Base-by-base conservation (phyloP, 2,888 invertebrate genomes). In the Taphrorychus bicolor region DNA sequence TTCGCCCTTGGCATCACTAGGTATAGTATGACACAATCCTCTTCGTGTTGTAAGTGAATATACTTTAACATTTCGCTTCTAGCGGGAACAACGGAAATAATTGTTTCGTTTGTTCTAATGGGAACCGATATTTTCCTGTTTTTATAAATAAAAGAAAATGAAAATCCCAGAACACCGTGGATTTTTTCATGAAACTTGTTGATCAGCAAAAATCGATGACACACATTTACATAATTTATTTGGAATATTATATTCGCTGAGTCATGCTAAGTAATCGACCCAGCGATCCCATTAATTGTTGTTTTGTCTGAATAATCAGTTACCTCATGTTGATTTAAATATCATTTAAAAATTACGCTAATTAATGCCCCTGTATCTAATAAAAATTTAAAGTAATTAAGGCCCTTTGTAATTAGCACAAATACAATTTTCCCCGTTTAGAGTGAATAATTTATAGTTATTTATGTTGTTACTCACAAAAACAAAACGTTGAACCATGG, bases 211-310 rank as follows among this genome's bases (percentile, higher is more conserved):
- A 45, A 45, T 45, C 18, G 16, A 45, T 45, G 45, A 45, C 5
- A 7, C 18, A 45, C 45, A 18, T 45, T 45, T 18, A 45, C 45
- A 18, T 45, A n/a, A 45, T 45, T 45, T 45, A n/a, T 18, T 45
- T 17, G 16, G 7, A 45, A 45, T n/a, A 45, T 7, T 45, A 45
- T 52, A 57, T 60, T 42, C 32, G 57, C 45, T 22, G 65, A 66
- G 14, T 65, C 60, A 52, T 45, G 42, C 14, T 7, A 45, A 45
- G 18, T 18, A 17, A 18, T 45, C 5, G 45, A 45, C 16, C 45
- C 5, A 16, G 45, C 2, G 7, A 45, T 7, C 1, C 45, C 45
- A 14, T 17, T 45, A 45, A 45, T 45, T 17, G 16, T 45, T n/a
- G 18, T 18, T 45, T 45, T 45, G 1, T n/a, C 16, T 45, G 45